Base-by-base conservation (phyloP, 2,888 invertebrate genomes). In the Dicyrtomina minuta region DNA sequence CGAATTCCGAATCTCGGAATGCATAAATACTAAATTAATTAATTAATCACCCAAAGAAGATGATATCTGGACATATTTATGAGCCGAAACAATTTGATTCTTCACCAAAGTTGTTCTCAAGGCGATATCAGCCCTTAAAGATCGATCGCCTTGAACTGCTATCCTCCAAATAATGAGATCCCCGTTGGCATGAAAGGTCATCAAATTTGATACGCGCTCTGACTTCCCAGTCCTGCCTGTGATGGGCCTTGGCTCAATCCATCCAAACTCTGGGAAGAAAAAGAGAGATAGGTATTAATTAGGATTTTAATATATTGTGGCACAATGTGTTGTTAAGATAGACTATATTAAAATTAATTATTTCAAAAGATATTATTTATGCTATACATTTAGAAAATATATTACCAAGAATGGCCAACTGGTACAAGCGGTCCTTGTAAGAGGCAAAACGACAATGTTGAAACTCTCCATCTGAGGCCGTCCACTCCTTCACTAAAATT, bases 131-230 rank as follows among this genome's bases (percentile, higher is more conserved):
- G 27, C 59, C 1, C 41, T 6, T 5, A 66, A 20, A 17, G 41
- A 27, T 41, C 10, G 5, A 5, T 43, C 60, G 8, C n/a, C 56
- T 43, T 5, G 8, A 4, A 39, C 6, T 3, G 24, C 10, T 2
- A 70, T 43, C 24, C 27, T n/a, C 71, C 71, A 71, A 24, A 68
- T 46, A 2, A 58, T 33, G 1, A 68, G n/a, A 24, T 55, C 51
- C 15, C 71, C 71, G 46, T 68, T 65, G 13, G 46, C 64, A 17
- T 71, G 71, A 24, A 67, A 67, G 13, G 68, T 68, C 4, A 61
- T 33, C 27, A 71, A 15, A 2, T 56, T 5, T 17, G 58, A 68
- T n/a, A 27, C 22, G 17, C 17, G n/a, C n/a, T n/a, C n/a, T n/a
- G n/a, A n/a, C n/a, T n/a, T n/a, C n/a, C n/a, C n/a, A n/a, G n/a